Conservation (phyloP, 2,797 vertebrate species). For the Propithecus deckenii region DNA sequence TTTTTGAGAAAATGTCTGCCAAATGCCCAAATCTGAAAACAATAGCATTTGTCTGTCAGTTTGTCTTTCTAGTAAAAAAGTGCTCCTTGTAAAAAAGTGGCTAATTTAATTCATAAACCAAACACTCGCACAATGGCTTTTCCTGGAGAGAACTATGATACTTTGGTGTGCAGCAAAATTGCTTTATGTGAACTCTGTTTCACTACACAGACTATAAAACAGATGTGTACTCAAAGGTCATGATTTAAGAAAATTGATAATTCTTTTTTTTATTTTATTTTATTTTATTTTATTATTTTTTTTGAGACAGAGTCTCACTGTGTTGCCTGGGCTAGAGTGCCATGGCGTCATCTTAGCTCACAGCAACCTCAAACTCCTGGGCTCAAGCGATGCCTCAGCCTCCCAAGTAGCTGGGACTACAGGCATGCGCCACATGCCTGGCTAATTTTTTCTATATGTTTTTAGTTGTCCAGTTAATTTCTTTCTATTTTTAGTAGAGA, state of each 20-base stretch:
- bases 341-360: too few relatives aligned
- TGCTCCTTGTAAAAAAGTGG: conserved; percentile 28
- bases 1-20: background rate
- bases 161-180: background rate
- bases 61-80: background rate
- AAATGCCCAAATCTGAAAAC: background rate
- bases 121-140: background rate
- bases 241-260: background rate
- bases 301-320: too few relatives aligned
- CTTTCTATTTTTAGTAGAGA: too few relatives aligned
- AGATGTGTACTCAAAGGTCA: background rate
- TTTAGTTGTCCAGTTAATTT: too few relatives aligned
- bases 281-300: too few relatives aligned
- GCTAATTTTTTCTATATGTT: too few relatives aligned
- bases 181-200: background rate
- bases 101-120: background rate
- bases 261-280: too few relatives aligned
- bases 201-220: background rate
- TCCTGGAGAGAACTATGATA: background rate
- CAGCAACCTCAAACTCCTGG: too few relatives aligned
- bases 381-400: too few relatives aligned
- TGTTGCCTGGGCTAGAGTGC: too few relatives aligned
- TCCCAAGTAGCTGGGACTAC: too few relatives aligned
- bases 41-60: background rate
- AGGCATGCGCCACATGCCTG: too few relatives aligned